Evolutionary conservation across 2,113 vertebrate species (phyloP), one percentile per base, ranked within the genome.

Genomic region (Ceratotherium simum): DNA sequence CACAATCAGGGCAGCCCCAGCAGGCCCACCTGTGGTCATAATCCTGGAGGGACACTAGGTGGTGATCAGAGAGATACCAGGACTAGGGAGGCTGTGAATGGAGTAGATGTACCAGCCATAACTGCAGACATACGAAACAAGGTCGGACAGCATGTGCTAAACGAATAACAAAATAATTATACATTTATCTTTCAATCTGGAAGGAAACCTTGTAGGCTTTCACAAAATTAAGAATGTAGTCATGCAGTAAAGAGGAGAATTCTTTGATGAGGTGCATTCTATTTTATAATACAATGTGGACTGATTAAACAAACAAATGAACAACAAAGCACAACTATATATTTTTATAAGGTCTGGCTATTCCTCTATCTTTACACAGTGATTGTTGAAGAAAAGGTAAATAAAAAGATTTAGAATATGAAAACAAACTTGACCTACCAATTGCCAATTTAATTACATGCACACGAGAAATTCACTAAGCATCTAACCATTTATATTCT

Each of bases 381-480:
- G 96, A 96, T 8, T 56, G 76, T 5, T 70, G 80, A 78, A 64
- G 39, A 75, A 93, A 95, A 93, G 21, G 10, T 36, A 42, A 54
- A 94, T 67, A 42, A 78, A 86, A 92, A 36, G 58, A 90, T 58
- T 92, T 72, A 78, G 62, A 54, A 69, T 58, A 67, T 12, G 33
- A 76, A 95, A 96, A 97, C 75, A 92, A 96, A 92, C 67, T 31
- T 62, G 75, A 96, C 62, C n/a, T n/a, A 39, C 29, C 18, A 48
- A 81, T 18, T 39, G 51, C 81, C 75, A 87, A 95, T 88, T 95
- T 92, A 94, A 91, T 80, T 60, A 95, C 69, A 62, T 27, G 72
- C 69, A 87, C 80, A 81, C 1, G 60, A 82, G 93, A 97, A 87
- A 95, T 54, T 92, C 94, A 95, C 93, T 51, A 75, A 96, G 58